A percentile compares a stretch with the other conserved stretches of the same genome.
Conservation (phyloP, 2,888 invertebrate species). For the Onthophagus sagittarius region DNA sequence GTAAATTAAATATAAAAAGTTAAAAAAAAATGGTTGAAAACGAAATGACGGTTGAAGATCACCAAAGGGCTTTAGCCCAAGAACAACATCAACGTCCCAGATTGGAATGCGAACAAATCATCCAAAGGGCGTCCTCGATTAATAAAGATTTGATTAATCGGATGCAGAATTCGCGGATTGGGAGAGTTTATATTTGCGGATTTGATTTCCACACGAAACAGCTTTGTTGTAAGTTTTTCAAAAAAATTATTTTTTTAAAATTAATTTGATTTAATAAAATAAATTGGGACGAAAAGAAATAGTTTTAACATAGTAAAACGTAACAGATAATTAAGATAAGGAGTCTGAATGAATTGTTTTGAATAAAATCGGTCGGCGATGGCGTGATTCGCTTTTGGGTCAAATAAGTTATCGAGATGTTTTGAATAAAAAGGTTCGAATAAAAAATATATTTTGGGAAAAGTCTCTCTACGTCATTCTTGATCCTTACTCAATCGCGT, state of each 20-base stretch:
- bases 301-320: too few relatives aligned
- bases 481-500: too few relatives aligned
- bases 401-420: too few relatives aligned
- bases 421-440: too few relatives aligned
- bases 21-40: background rate
- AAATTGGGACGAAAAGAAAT: too few relatives aligned
- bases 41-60: background rate
- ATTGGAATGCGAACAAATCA: constrained; percentile 41
- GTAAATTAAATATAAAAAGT: too few relatives aligned
- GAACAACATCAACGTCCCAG: background rate
- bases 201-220: constrained; percentile 39
- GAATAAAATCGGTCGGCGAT: too few relatives aligned
- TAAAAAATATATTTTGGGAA: too few relatives aligned
- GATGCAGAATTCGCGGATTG: constrained; percentile 40
- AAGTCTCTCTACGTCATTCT: too few relatives aligned
- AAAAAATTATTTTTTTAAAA: background rate
- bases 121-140: constrained; percentile 40
- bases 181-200: constrained; percentile 39
- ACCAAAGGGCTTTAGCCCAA: background rate
- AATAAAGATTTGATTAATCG: constrained; percentile 44
- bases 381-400: too few relatives aligned
- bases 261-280: background rate
- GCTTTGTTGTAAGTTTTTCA: constrained; percentile 40
- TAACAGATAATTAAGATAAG: too few relatives aligned
- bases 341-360: too few relatives aligned